Conservation (phyloP, 2,797 vertebrate genomes). For the Eospalax fontanierii region DNA sequence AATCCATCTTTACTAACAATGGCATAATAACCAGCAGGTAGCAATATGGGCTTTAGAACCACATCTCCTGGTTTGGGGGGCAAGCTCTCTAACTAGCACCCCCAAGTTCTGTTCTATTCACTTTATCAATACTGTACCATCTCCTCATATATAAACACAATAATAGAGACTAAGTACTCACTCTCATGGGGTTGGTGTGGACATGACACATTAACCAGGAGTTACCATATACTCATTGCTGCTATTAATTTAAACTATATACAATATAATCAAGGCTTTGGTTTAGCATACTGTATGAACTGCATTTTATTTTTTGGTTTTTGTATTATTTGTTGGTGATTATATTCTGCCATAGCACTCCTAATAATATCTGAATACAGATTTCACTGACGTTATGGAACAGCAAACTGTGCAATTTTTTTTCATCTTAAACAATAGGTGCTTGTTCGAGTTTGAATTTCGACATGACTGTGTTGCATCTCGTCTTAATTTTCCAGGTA, state of each 20-base stretch:
- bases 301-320: not conserved
- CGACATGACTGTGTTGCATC: not conserved
- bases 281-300: not conserved
- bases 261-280: not conserved
- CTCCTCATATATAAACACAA: not conserved
- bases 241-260: not conserved
- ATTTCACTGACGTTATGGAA: not conserved
- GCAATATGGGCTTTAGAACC: not conserved
- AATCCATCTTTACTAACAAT: not conserved
- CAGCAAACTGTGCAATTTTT: not conserved
- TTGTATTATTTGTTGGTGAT: not conserved
- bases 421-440: not conserved
- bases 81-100: not conserved
- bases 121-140: not conserved
- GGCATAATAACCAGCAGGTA: not conserved
- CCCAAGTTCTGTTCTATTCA: not conserved
- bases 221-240: too few species aligned
- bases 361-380: not conserved
- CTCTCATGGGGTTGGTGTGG: too few species aligned
- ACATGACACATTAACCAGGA: too few species aligned
- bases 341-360: not conserved
- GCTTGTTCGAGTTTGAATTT: not conserved
- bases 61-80: not conserved
- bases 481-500: not conserved
- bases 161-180: not conserved